phyloP scores from a whole-genome alignment of 2,113 vertebrate genomes.

The Triplophysa dalaica region DNA sequence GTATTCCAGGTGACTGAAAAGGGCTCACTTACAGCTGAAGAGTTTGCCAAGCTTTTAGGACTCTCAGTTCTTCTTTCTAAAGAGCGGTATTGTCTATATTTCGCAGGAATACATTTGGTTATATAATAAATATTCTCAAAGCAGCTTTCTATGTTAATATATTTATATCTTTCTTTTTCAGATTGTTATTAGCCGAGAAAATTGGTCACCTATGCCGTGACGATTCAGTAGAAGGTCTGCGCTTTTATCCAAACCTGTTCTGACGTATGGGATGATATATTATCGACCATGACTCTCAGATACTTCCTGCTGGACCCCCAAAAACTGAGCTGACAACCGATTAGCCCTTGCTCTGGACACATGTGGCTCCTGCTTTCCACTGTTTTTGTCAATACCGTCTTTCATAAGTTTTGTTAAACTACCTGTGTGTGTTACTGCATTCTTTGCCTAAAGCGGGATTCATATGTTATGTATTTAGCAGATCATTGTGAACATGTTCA shows the following conservation, averaged over 20 bases:
- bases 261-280: constrained; percentile 64
- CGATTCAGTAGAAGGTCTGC: constrained; percentile 95
- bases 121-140: neutral
- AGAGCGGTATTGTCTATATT: constrained; percentile 79
- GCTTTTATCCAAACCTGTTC: constrained; percentile 96
- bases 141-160: neutral
- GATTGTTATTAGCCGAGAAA: constrained; percentile 94
- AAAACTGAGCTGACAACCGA: constrained; percentile 19
- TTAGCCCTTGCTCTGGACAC: constrained; percentile 1
- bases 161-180: constrained; percentile 53
- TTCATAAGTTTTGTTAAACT: constrained; percentile 14
- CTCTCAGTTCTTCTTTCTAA: constrained; percentile 97
- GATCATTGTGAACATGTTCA: neutral
- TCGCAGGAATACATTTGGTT: neutral
- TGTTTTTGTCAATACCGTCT: constrained; percentile 29
- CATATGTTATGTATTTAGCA: neutral
- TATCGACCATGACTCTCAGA: neutral
- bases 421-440: neutral
- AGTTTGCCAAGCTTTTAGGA: constrained; percentile 94
- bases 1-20: constrained; percentile 87
- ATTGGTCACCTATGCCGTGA: constrained; percentile 96
- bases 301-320: neutral
- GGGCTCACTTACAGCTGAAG: constrained; percentile 93
- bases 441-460: neutral
- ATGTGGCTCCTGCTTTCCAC: neutral